Percentiles rank a stretch among this genome's conserved stretches.
Conservation (phyloP, 2,797 vertebrate genomes). For the Sciurus carolinensis region DNA sequence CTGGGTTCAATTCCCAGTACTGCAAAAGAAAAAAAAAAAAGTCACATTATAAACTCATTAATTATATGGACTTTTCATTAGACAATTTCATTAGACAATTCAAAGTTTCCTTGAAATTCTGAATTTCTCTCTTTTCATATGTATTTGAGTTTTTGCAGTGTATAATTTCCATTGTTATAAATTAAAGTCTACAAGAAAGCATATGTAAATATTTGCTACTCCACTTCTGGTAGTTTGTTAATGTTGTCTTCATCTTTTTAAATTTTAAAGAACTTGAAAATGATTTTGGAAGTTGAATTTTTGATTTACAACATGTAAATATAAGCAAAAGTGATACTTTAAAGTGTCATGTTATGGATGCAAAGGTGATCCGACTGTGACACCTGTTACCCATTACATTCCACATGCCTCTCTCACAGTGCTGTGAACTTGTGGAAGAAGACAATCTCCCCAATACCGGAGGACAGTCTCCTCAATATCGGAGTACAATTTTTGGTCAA, state of each 20-base stretch:
- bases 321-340: neutral
- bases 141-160: neutral
- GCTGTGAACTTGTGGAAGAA: neutral
- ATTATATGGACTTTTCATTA: neutral
- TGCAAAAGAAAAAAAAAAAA: too few relatives aligned
- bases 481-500: neutral
- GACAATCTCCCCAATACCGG: too few relatives aligned
- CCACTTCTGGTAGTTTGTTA: neutral
- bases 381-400: neutral
- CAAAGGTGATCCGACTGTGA: accelerated
- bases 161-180: neutral
- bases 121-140: neutral
- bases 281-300: neutral
- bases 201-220: neutral
- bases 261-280: neutral
- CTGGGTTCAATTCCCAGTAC: too few relatives aligned
- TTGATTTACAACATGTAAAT: neutral
- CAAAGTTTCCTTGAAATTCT: neutral
- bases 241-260: neutral
- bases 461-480: neutral
- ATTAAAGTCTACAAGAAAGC: neutral
- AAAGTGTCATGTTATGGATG: neutral
- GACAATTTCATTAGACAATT: too few relatives aligned
- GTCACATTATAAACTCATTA: neutral
- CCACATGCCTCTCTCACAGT: neutral